phyloP scores from a whole-genome alignment of 2,113 vertebrate species.

The Colossoma macropomum region DNA sequence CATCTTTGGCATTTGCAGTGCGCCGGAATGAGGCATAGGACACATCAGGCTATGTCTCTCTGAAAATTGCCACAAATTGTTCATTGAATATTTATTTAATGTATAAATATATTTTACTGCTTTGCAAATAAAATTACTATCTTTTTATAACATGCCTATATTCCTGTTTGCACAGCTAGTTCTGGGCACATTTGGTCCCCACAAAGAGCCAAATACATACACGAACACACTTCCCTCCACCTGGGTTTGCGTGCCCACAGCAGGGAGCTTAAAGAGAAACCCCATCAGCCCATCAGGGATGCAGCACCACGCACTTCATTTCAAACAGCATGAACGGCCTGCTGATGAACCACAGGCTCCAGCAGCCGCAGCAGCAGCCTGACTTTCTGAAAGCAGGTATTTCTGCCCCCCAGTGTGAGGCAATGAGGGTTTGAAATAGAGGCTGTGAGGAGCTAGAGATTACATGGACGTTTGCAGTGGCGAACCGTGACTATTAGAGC shows the following conservation, averaged over 20 bases:
- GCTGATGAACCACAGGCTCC: constrained; percentile 12
- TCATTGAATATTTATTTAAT: no score
- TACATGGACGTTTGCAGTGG: background rate
- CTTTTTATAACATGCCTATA: no score
- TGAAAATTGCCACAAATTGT: no score
- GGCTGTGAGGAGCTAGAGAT: background rate
- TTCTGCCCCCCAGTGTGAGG: background rate
- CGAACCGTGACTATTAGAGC: background rate
- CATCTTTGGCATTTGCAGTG: no score
- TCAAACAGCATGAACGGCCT: background rate
- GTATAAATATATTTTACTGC: no score
- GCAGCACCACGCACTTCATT: constrained; percentile 7
- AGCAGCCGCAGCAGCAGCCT: background rate
- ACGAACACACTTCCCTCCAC: background rate
- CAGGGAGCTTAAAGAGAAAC: background rate
- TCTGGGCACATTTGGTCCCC: background rate
- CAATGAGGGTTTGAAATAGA: background rate
- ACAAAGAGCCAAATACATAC: background rate
- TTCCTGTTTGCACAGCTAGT: background rate
- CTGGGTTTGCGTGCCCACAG: background rate
- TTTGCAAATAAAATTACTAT: no score
- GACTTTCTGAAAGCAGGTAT: background rate
- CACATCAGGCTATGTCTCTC: no score
- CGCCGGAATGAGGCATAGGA: no score
- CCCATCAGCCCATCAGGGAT: constrained; percentile 15